A percentile compares a stretch with the other conserved stretches of the same genome.
phyloP scores from a whole-genome alignment of 2,888 invertebrate genomes.

The Exocentrus adspersus region DNA sequence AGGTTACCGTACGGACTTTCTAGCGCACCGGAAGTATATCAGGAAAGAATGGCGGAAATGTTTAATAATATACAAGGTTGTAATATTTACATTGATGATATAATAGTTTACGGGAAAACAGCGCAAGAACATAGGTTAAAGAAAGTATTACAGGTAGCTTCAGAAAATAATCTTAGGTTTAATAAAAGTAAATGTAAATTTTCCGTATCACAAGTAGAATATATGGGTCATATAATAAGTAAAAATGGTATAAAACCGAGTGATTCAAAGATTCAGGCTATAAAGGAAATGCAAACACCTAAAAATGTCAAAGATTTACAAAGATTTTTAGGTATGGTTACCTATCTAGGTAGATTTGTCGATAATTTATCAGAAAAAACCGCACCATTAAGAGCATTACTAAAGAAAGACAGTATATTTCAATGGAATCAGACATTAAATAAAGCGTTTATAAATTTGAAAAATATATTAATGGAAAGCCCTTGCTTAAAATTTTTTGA shows the following conservation, averaged over 20 bases:
- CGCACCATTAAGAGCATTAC: conserved; percentile 40
- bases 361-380: conserved; percentile 42
- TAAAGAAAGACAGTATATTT: conserved; percentile 39
- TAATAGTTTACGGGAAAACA: neutral
- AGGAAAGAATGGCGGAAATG: neutral
- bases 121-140: neutral
- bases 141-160: neutral
- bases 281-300: conserved; percentile 22
- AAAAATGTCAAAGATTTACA: conserved; percentile 30
- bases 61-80: neutral
- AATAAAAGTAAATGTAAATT: neutral
- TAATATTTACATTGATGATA: neutral
- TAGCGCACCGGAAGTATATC: neutral
- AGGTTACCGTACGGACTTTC: neutral
- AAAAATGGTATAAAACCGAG: neutral
- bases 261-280: conserved; percentile 26
- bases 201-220: neutral
- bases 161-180: neutral
- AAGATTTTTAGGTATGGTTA: conserved; percentile 34
- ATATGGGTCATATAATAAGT: neutral
- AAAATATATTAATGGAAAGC: conserved; percentile 44
- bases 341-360: conserved; percentile 31
- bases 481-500: conserved; percentile 54
- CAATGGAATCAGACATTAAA: conserved; percentile 44
- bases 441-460: conserved; percentile 49